These are phyloP conservation scores for Atherinosoma microstoma DNA, from an alignment of 2,797 vertebrate genomes.

Conservation along the genomic window DNA sequence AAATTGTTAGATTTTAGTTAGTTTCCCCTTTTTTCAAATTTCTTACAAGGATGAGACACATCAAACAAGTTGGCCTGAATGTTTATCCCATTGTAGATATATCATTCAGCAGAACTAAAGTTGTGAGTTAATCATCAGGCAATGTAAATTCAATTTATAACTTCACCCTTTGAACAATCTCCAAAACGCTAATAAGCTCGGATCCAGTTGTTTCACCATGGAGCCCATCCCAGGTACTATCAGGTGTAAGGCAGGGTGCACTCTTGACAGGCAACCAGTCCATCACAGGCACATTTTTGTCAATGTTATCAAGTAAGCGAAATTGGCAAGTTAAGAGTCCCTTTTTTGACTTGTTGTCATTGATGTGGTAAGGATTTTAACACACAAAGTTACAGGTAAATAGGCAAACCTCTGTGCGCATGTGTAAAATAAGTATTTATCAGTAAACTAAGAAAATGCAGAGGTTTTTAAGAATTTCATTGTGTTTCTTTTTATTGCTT, in stretches of 20 bases:
- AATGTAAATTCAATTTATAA: not conserved
- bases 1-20: not conserved
- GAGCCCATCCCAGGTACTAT: not conserved
- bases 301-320: not conserved
- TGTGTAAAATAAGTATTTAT: not conserved
- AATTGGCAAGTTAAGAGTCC: not conserved
- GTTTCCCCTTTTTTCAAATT: not conserved
- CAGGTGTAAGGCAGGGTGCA: too few relatives aligned
- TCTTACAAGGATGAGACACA: not conserved
- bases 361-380: not conserved
- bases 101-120: not conserved
- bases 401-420: not conserved
- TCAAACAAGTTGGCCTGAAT: not conserved
- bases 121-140: too few relatives aligned
- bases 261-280: too few relatives aligned
- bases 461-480: not conserved
- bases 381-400: not conserved
- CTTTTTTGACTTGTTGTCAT: not conserved
- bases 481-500: conserved; percentile 1
- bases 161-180: not conserved
- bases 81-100: not conserved
- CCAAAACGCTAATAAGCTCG: too few relatives aligned
- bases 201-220: too few relatives aligned
- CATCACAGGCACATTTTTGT: too few relatives aligned
- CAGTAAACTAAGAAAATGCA: too few relatives aligned